Evolutionary conservation across 2,888 invertebrate genomes (phyloP), one percentile per base, ranked within the genome.

Genomic region (Amphipoea lucens): DNA sequence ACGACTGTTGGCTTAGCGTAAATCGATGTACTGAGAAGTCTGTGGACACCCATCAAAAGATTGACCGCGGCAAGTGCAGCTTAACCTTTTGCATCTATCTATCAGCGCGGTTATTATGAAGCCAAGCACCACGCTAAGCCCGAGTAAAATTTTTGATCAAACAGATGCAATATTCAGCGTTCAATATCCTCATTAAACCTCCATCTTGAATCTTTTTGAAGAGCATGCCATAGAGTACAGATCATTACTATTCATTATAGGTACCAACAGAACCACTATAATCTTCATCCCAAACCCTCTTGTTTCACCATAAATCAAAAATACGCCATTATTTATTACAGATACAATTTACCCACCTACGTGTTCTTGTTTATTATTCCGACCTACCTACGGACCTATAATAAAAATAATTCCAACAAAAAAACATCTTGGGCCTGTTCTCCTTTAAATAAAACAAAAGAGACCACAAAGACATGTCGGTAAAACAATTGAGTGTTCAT

Each of bases 401-500:
- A 92, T 89, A 89, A 89, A 91, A 89, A 91, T 89, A 91, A 92
- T 85, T 78, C 87, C 57, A 85, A 78, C 86, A 84, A 93, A 92
- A 92, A 92, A 91, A 91, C 90, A 92, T 93, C 92, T 91, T 91
- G 90, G 93, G 93, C 94, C 93, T 93, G 92, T 93, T 94, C 94
- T 93, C 92, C 89, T 91, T 96, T 97, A 96, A 96, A 96, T 96
- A 96, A 96, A 96, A 96, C 96, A 96, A 96, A 96, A 96, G 96
- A 95, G 93, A 93, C 93, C 93, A 94, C 95, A 95, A 94, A 96
- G 96, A 96, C 95, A 96, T 94, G 95, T 95, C 96, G 94, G 96
- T 96, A 96, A 96, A 97, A 97, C 96, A 97, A 97, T 97, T 94
- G 96, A 95, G 87, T 92, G 62, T 78, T 62, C 79, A 89, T 93